These are phyloP conservation scores for Pagrus major DNA, from an alignment of 2,113 vertebrate species.

Conservation along the genomic window DNA sequence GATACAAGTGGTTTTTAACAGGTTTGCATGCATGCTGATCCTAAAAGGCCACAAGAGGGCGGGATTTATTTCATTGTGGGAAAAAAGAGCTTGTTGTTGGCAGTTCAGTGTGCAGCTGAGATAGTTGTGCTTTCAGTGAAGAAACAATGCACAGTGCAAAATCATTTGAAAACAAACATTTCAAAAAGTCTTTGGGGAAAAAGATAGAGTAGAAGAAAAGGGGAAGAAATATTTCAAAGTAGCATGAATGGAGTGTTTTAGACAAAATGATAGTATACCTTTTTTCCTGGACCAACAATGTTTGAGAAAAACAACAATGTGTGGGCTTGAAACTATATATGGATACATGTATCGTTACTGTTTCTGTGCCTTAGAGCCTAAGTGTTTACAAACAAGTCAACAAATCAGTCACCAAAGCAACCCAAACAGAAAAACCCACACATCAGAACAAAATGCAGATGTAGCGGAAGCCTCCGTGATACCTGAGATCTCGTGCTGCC, in stretches of 20 bases:
- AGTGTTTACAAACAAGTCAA: slow-evolving; percentile 36
- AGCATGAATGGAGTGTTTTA: not conserved
- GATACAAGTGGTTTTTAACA: not conserved
- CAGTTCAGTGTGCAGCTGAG: slow-evolving; percentile 11
- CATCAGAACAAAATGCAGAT: slow-evolving; percentile 32
- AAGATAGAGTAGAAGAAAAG: slow-evolving; percentile 20
- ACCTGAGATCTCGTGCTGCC: slow-evolving; percentile 99
- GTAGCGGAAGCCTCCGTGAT: slow-evolving; percentile 31
- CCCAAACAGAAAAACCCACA: slow-evolving; percentile 51
- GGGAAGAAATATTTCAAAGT: slow-evolving; percentile 47
- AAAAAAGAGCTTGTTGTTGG: slow-evolving; percentile 1
- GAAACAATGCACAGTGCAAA: slow-evolving; percentile 12
- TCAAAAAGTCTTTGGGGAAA: not conserved
- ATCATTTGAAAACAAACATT: not conserved
- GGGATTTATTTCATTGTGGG: slow-evolving; percentile 38
- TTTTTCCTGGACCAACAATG: not conserved
- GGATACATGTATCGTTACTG: not conserved
- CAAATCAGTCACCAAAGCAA: slow-evolving; percentile 59
- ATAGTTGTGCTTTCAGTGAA: slow-evolving; percentile 2
- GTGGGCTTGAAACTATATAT: not conserved
- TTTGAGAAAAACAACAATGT: not conserved
- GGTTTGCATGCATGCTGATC: slow-evolving; percentile 45
- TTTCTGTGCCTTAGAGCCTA: not conserved
- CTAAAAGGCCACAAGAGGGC: slow-evolving; percentile 71
- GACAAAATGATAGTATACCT: not conserved